Evolutionary conservation across 2,888 invertebrate species (phyloP).

Genomic region (Syrista parreyssii): DNA sequence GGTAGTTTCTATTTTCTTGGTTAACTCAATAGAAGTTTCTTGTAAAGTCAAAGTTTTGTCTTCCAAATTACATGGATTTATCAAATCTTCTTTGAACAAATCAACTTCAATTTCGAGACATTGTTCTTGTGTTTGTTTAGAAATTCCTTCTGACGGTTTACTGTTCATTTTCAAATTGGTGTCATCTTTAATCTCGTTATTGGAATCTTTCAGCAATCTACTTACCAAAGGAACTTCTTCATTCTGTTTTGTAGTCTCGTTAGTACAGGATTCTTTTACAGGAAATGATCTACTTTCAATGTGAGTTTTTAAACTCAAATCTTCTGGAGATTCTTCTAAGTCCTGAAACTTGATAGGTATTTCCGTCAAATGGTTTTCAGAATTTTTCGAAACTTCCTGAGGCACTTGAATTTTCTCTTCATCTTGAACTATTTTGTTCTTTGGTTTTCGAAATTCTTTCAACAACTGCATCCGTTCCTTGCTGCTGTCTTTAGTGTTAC

Average conservation of each 20-base stretch:
- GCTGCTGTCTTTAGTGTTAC: constrained; percentile 22
- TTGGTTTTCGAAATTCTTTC: constrained; percentile 37
- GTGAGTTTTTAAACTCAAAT: neutral
- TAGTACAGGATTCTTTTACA: neutral
- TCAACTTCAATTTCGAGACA: neutral
- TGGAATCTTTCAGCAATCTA: neutral
- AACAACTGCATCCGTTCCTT: constrained; percentile 37
- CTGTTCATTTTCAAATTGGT: neutral
- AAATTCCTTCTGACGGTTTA: neutral
- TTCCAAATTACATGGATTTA: neutral
- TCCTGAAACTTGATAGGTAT: neutral
- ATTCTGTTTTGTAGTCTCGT: neutral
- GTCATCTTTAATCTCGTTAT: neutral
- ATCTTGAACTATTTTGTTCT: neutral
- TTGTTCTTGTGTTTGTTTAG: neutral
- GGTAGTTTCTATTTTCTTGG: neutral
- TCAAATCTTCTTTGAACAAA: neutral
- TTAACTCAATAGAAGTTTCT: neutral
- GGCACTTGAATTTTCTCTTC: neutral
- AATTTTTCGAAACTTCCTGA: neutral
- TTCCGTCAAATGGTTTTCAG: neutral
- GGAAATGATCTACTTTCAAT: neutral
- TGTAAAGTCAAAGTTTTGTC: neutral
- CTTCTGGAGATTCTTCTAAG: neutral
- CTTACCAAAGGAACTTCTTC: neutral